A percentile compares a stretch with the other conserved stretches of the same genome.
These are phyloP conservation scores for Lasioglossum figueresi DNA, from an alignment of 2,888 invertebrate species.

Conservation along the genomic window DNA sequence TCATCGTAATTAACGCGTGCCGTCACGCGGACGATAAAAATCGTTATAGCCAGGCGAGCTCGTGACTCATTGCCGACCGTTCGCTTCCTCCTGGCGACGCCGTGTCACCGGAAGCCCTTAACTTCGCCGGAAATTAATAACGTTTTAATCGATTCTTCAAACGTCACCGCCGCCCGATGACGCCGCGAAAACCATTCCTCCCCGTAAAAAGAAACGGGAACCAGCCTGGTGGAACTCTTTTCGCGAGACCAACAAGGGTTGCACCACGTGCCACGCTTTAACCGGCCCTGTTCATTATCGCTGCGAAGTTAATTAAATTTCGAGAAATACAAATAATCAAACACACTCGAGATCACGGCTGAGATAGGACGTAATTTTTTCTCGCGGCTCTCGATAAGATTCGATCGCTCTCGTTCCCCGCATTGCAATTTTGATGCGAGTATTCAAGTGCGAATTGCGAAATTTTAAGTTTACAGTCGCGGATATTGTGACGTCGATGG, in stretches of 20 bases:
- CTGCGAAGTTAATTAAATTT: constrained; percentile 18
- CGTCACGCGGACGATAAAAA: constrained; percentile 67
- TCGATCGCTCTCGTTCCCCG: not conserved
- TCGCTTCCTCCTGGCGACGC: constrained; percentile 62
- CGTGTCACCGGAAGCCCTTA: constrained; percentile 57
- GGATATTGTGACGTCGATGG: too few species aligned
- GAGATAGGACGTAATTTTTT: not conserved
- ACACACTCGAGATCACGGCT: not conserved
- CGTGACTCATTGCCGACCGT: constrained; percentile 59
- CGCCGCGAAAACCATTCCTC: not conserved
- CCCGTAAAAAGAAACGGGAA: not conserved
- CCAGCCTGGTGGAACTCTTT: not conserved
- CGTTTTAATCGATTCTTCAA: constrained; percentile 52
- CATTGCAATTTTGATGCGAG: not conserved
- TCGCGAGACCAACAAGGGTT: not conserved
- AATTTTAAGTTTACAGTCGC: not conserved
- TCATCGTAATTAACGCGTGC: constrained; percentile 72
- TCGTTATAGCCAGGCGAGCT: constrained; percentile 42
- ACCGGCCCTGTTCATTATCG: constrained; percentile 24
- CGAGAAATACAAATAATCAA: not conserved
- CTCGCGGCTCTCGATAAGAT: not conserved
- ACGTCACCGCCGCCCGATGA: constrained; percentile 11
- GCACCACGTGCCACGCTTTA: not conserved
- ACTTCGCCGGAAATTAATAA: constrained; percentile 60
- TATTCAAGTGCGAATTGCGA: not conserved